Percentiles rank a stretch among this genome's conserved stretches.
phyloP scores from a whole-genome alignment of 2,888 invertebrate genomes.

The Ptilodon capucinus region DNA sequence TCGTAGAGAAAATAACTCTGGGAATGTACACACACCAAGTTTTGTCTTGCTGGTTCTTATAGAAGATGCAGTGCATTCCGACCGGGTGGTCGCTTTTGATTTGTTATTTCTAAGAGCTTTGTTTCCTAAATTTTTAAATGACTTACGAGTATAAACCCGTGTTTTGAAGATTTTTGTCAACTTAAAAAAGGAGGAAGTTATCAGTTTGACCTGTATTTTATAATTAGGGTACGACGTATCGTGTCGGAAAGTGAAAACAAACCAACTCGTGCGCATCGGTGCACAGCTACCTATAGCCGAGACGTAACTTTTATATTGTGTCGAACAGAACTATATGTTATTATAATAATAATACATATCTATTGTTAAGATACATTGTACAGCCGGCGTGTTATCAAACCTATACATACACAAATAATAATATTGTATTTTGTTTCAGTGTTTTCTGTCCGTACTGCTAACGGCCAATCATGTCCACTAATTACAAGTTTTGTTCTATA shows the following conservation, averaged over 20 bases:
- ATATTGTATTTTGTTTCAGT: conserved; percentile 37
- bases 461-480: conserved; percentile 25
- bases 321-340: conserved; percentile 18
- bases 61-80: too few species aligned
- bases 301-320: conserved; percentile 24
- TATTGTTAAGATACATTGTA: conserved; percentile 54
- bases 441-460: conserved; percentile 21
- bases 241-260: not conserved
- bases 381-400: conserved; percentile 37
- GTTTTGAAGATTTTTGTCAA: too few species aligned
- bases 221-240: not conserved
- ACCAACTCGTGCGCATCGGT: not conserved
- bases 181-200: too few species aligned
- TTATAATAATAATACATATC: conserved; percentile 52
- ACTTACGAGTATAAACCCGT: too few species aligned
- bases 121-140: too few species aligned
- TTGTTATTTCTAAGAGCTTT: too few species aligned
- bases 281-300: not conserved
- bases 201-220: not conserved
- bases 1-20: too few species aligned
- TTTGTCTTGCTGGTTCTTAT: too few species aligned
- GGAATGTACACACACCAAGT: too few species aligned
- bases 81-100: too few species aligned
- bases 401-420: conserved; percentile 40
- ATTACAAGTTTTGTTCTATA: conserved; percentile 33